These are phyloP conservation scores for Pheosia gnoma DNA, from an alignment of 2,888 invertebrate genomes.

Conservation along the genomic window DNA sequence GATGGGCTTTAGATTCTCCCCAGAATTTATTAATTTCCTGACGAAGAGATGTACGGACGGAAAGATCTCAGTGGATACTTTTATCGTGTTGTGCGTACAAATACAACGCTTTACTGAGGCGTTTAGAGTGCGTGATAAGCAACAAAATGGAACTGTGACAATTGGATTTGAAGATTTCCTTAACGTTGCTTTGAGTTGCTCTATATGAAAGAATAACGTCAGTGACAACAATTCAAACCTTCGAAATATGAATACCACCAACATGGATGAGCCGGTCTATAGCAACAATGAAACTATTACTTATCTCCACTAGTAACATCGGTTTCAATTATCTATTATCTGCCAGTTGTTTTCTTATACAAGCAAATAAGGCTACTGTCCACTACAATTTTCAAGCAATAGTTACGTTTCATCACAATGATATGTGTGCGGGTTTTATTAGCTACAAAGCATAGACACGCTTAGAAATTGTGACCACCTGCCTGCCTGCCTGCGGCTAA, in stretches of 20 bases:
- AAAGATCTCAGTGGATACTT: conserved; percentile 92
- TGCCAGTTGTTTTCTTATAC: too few relatives aligned
- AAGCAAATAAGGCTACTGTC: too few relatives aligned
- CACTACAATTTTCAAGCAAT: too few relatives aligned
- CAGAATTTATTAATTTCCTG: conserved; percentile 90
- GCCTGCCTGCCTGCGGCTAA: too few relatives aligned
- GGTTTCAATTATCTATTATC: too few relatives aligned
- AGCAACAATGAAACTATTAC: neutral
- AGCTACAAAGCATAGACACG: too few relatives aligned
- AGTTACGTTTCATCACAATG: too few relatives aligned
- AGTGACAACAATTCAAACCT: neutral
- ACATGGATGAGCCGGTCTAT: neutral
- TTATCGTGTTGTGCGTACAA: conserved; percentile 95
- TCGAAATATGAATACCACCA: neutral
- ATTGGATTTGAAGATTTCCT: conserved; percentile 97
- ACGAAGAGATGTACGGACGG: conserved; percentile 86
- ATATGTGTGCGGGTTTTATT: too few relatives aligned
- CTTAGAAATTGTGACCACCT: too few relatives aligned
- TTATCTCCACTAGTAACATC: too few relatives aligned
- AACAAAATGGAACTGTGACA: conserved; percentile 91
- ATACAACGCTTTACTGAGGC: conserved; percentile 95
- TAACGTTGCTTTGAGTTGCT: conserved; percentile 90
- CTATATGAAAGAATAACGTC: conserved; percentile 64
- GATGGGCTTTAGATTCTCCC: conserved; percentile 95
- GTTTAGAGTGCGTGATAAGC: conserved; percentile 91